Percentiles rank a stretch among this genome's conserved stretches.
Conservation (phyloP, 2,888 invertebrate genomes). For the Lasius platythorax region DNA sequence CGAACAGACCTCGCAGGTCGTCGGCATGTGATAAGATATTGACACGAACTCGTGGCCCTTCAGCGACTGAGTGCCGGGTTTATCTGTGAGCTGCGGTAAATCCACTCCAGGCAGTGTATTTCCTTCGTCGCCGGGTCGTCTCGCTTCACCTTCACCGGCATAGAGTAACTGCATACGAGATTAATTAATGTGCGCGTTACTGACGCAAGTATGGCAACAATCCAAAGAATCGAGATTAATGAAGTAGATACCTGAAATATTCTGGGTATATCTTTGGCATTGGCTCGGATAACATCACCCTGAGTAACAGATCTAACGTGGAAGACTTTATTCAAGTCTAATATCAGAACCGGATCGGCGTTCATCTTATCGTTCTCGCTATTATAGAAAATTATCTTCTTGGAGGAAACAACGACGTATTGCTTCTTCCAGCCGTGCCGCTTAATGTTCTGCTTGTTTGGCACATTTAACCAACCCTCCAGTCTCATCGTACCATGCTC, state of each 20-base stretch:
- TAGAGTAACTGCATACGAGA: conserved; percentile 91
- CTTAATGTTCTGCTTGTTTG: conserved; percentile 97
- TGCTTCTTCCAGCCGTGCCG: conserved; percentile 99
- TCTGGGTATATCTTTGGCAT: conserved; percentile 99
- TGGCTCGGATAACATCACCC: conserved; percentile 99
- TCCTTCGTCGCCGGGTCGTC: conserved; percentile 90
- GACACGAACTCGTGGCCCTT: conserved; percentile 98
- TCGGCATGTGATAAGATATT: conserved; percentile 99
- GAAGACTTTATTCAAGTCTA: conserved; percentile 99
- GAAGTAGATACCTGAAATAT: conserved; percentile 92
- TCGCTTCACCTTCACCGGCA: conserved; percentile 98
- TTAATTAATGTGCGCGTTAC: conserved; percentile 4
- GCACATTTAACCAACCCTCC: conserved; percentile 98
- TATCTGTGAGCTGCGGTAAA: conserved; percentile 87
- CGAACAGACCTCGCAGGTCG: conserved; percentile 98
- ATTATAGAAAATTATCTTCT: conserved; percentile 99
- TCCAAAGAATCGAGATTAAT: not conserved
- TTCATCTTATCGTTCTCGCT: conserved; percentile 97
- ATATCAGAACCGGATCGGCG: conserved; percentile 96
- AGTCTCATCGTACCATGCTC: conserved; percentile 91
- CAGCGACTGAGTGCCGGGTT: conserved; percentile 90
- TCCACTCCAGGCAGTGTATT: conserved; percentile 87
- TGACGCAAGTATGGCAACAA: not conserved
- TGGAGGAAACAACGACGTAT: conserved; percentile 98
- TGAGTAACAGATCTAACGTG: conserved; percentile 99